phyloP scores from a whole-genome alignment of 2,888 invertebrate genomes.

The Ophioninae sp. region DNA sequence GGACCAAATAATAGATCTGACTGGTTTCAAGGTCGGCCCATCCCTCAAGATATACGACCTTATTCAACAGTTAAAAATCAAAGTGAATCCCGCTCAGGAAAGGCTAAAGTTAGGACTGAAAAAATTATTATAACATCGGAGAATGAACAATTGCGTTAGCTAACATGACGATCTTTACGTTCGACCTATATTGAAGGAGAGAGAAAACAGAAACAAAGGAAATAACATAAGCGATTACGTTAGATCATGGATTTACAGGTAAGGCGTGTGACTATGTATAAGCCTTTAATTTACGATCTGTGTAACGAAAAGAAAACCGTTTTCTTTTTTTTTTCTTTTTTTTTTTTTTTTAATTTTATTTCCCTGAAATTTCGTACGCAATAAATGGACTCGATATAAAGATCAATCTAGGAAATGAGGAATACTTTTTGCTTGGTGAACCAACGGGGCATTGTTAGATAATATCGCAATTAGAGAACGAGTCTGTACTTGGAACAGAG shows the following conservation, averaged over 20 bases:
- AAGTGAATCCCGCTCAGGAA: constrained; percentile 89
- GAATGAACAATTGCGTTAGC: constrained; percentile 45
- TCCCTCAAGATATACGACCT: constrained; percentile 96
- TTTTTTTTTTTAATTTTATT: constrained; percentile 37
- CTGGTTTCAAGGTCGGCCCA: constrained; percentile 97
- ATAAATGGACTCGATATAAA: constrained; percentile 19
- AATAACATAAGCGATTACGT: constrained; percentile 40
- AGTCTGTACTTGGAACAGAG: neutral
- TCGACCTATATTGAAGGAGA: constrained; percentile 16
- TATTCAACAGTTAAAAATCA: constrained; percentile 94
- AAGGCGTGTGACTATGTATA: constrained; percentile 70
- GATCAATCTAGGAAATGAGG: constrained; percentile 11
- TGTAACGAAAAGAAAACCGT: constrained; percentile 55
- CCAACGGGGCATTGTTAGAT: neutral
- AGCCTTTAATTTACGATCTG: constrained; percentile 58
- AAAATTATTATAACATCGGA: constrained; percentile 84
- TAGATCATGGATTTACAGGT: constrained; percentile 78
- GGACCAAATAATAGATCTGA: constrained; percentile 93
- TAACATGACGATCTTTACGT: constrained; percentile 52
- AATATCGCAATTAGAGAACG: neutral
- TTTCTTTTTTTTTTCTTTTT: constrained; percentile 53
- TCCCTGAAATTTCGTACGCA: constrained; percentile 38
- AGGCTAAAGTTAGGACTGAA: constrained; percentile 85
- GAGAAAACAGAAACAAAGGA: neutral
- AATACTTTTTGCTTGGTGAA: neutral